Percentiles rank a stretch among this genome's conserved stretches.
Evolutionary conservation across 2,113 vertebrate species (phyloP).

Genomic region (Zingel zingel): DNA sequence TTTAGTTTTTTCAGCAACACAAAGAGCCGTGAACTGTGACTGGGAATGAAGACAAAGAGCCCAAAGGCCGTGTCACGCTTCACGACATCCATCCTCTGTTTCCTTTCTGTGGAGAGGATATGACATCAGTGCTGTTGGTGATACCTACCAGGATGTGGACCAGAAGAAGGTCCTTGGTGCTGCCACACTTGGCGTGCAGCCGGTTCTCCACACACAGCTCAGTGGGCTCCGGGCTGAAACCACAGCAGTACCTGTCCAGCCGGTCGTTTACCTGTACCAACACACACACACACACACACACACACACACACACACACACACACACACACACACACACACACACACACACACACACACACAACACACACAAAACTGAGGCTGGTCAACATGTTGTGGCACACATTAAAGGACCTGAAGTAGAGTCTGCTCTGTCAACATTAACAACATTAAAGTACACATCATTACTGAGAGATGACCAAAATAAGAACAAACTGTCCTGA

Average conservation of each 20-base stretch:
- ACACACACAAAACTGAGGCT: too few relatives aligned
- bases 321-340: neutral
- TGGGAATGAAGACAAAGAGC: neutral
- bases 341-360: too few relatives aligned
- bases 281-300: neutral
- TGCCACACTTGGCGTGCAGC: slow-evolving; percentile 88
- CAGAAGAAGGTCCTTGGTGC: slow-evolving; percentile 85
- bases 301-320: neutral
- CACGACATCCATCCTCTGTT: neutral
- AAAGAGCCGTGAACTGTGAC: too few relatives aligned
- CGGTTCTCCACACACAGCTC: slow-evolving; percentile 92
- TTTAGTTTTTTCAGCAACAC: too few relatives aligned
- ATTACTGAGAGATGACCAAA: too few relatives aligned
- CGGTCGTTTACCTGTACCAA: slow-evolving; percentile 90
- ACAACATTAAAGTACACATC: too few relatives aligned
- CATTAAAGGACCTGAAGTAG: too few relatives aligned
- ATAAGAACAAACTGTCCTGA: too few relatives aligned
- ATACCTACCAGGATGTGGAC: slow-evolving; percentile 94
- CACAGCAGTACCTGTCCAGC: slow-evolving; percentile 94
- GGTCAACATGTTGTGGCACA: too few relatives aligned
- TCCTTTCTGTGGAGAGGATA: neutral
- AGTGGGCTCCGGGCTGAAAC: slow-evolving; percentile 88
- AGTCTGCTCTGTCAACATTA: too few relatives aligned
- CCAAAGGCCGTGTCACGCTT: neutral
- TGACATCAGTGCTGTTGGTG: neutral